phyloP scores from a whole-genome alignment of 2,113 vertebrate species.

The Zapus hudsonius region DNA sequence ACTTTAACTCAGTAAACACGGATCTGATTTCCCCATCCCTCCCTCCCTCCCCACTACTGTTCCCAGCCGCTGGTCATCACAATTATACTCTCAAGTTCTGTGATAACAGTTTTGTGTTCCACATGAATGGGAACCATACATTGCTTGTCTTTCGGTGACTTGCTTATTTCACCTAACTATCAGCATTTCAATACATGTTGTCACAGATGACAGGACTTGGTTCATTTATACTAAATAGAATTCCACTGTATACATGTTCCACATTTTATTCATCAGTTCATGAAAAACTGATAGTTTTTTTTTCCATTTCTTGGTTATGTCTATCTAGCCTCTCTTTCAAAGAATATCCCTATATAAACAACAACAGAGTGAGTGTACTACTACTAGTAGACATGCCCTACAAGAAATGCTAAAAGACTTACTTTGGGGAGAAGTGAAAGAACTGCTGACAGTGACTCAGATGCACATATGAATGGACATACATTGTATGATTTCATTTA shows the following conservation, averaged over 20 bases:
- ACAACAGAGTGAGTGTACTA: too few species aligned
- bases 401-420: not conserved
- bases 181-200: not conserved
- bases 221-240: not conserved
- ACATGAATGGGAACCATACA: not conserved
- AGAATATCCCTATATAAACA: not conserved
- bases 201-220: not conserved
- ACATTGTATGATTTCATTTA: not conserved
- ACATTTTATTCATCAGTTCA: not conserved
- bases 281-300: not conserved
- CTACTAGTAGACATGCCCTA: not conserved
- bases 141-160: not conserved
- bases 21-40: not conserved
- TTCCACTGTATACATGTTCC: not conserved
- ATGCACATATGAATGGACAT: not conserved
- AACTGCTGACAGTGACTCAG: not conserved
- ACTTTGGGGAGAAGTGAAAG: not conserved
- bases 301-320: not conserved
- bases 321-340: not conserved
- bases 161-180: not conserved
- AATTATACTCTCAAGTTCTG: not conserved
- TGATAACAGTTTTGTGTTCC: not conserved
- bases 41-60: not conserved
- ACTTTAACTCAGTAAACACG: not conserved
- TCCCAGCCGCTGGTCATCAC: not conserved